phyloP scores from a whole-genome alignment of 2,888 invertebrate species.

The Drosophila paramelanica region DNA sequence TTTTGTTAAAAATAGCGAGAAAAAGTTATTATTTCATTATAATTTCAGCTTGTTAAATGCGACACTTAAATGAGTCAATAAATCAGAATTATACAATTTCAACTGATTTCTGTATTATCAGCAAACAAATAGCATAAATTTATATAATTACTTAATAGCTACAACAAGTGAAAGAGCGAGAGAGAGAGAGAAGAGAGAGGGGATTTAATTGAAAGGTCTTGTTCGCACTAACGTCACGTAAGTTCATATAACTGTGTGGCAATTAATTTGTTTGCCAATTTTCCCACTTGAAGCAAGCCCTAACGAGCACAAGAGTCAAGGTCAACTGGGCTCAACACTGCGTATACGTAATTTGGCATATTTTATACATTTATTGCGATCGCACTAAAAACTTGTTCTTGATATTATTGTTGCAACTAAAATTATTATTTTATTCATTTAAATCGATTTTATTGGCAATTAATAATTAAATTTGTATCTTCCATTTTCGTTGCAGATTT shows the following conservation, averaged over 20 bases:
- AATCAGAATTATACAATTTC: neutral
- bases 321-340: conserved; percentile 25
- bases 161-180: neutral
- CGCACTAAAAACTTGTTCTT: conserved; percentile 1
- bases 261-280: conserved; percentile 30
- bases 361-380: conserved; percentile 27
- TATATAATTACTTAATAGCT: conserved; percentile 7
- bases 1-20: too few species aligned
- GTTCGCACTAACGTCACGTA: too few species aligned
- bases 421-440: conserved; percentile 15
- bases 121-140: neutral
- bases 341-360: conserved; percentile 33
- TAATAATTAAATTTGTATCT: conserved; percentile 14
- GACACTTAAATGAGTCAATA: neutral
- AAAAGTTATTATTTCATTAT: too few species aligned
- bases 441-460: conserved; percentile 18
- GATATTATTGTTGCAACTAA: neutral
- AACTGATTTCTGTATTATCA: neutral
- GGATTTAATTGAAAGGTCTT: too few species aligned
- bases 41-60: neutral
- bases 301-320: conserved; percentile 29
- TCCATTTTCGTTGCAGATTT: conserved; percentile 29
- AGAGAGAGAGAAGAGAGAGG: too few species aligned
- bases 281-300: neutral
- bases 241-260: neutral